A percentile compares a stretch with the other conserved stretches of the same genome.
These are phyloP conservation scores for Panurus biarmicus DNA, from an alignment of 2,113 vertebrate genomes.

Conservation along the genomic window DNA sequence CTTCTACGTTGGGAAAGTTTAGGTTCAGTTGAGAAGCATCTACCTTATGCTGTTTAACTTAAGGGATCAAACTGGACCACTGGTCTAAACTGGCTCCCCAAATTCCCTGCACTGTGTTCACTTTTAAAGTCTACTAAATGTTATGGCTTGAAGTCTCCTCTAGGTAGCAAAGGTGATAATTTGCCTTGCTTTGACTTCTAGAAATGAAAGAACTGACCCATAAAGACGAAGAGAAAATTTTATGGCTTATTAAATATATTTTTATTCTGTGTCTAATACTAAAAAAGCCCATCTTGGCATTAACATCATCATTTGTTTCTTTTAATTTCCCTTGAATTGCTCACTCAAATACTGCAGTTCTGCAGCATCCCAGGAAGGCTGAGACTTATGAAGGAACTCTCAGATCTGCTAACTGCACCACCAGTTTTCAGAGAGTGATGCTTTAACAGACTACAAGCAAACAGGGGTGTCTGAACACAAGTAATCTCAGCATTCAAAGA, in stretches of 20 bases:
- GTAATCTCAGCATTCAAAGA: fast-evolving
- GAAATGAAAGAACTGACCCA: neutral
- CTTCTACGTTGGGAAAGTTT: neutral
- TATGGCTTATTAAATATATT: neutral
- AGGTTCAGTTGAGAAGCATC: neutral
- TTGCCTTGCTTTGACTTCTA: neutral
- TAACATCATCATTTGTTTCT: neutral
- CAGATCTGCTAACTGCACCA: neutral
- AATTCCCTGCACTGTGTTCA: neutral
- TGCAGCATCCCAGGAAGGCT: neutral
- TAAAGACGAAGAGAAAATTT: neutral
- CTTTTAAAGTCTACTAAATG: neutral
- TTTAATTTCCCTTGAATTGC: neutral
- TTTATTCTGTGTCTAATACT: neutral
- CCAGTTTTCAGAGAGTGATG: neutral
- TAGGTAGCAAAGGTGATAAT: neutral
- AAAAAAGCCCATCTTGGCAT: neutral
- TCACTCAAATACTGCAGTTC: neutral
- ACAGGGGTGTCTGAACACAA: neutral
- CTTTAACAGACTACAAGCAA: neutral
- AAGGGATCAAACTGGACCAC: neutral
- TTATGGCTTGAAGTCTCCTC: neutral
- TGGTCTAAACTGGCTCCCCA: neutral
- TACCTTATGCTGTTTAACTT: neutral
- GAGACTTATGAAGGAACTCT: neutral